These are phyloP conservation scores for Melanitta fusca DNA, from an alignment of 2,797 vertebrate genomes.

Conservation along the genomic window DNA sequence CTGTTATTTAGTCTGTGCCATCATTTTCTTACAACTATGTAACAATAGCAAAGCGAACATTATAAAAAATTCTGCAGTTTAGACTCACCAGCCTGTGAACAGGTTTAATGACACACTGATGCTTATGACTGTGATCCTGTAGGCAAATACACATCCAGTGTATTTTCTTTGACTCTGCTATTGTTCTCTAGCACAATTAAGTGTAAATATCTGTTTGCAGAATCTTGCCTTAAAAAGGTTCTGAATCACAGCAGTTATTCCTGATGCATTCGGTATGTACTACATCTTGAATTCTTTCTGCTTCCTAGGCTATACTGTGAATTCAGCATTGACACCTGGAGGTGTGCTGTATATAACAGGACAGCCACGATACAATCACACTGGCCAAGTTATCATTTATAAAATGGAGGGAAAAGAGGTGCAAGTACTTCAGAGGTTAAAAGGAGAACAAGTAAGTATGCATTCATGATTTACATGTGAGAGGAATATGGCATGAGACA, in stretches of 20 bases:
- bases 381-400: conserved; percentile 92
- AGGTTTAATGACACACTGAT: neutral
- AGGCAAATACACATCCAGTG: neutral
- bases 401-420: conserved; percentile 78
- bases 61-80: neutral
- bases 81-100: neutral
- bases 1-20: neutral
- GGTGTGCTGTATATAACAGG: conserved; percentile 90
- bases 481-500: neutral
- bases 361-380: conserved; percentile 95
- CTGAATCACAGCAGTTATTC: neutral
- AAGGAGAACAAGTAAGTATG: conserved; percentile 90
- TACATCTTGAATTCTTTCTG: neutral
- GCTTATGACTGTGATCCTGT: neutral
- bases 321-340: conserved; percentile 84
- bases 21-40: neutral
- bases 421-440: conserved; percentile 86
- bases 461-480: neutral
- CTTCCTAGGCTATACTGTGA: conserved; percentile 90
- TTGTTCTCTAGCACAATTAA: neutral
- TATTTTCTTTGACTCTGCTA: neutral
- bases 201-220: neutral
- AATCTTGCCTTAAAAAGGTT: neutral
- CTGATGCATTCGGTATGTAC: neutral
- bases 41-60: neutral